These are phyloP conservation scores for Zaprionus kolodkinae DNA, from an alignment of 1,140 invertebrate species.

Conservation along the genomic window DNA sequence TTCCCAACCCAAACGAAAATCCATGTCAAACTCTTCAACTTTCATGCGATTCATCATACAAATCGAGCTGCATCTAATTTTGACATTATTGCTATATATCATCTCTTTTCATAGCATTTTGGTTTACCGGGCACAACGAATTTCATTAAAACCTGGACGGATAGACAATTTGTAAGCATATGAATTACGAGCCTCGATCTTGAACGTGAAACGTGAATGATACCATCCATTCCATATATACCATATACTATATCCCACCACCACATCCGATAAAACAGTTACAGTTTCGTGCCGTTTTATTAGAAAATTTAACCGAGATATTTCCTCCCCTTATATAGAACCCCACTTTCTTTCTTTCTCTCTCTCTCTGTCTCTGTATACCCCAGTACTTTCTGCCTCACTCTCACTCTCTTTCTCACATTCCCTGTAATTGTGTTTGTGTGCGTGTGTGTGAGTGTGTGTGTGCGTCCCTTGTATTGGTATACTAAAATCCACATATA, in stretches of 20 bases:
- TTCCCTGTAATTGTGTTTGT: slow-evolving; percentile 34
- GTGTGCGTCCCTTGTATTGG: slow-evolving; percentile 35
- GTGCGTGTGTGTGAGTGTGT: slow-evolving; percentile 27
- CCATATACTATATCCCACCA: slow-evolving; percentile 19
- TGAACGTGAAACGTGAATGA: slow-evolving; percentile 53
- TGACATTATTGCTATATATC: slow-evolving; percentile 75
- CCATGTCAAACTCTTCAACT: slow-evolving; percentile 20
- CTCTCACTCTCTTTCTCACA: not conserved
- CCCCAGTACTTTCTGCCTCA: too few relatives aligned
- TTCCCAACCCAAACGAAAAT: slow-evolving; percentile 3
- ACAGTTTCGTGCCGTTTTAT: slow-evolving; percentile 56
- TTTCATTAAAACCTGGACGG: slow-evolving; percentile 83
- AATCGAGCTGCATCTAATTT: slow-evolving; percentile 62
- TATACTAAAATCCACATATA: slow-evolving; percentile 31
- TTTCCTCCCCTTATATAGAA: slow-evolving; percentile 3
- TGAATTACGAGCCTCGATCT: slow-evolving; percentile 63
- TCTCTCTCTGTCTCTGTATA: slow-evolving; percentile 1
- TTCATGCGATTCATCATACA: slow-evolving; percentile 36
- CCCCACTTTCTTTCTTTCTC: not conserved
- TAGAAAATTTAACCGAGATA: slow-evolving; percentile 28
- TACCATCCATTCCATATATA: slow-evolving; percentile 15
- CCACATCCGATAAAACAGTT: slow-evolving; percentile 33
- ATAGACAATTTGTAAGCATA: slow-evolving; percentile 82
- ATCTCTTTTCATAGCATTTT: slow-evolving; percentile 83
- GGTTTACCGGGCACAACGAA: slow-evolving; percentile 82